Conservation (phyloP, 2,113 vertebrate genomes). For the Saccopteryx leptura region DNA sequence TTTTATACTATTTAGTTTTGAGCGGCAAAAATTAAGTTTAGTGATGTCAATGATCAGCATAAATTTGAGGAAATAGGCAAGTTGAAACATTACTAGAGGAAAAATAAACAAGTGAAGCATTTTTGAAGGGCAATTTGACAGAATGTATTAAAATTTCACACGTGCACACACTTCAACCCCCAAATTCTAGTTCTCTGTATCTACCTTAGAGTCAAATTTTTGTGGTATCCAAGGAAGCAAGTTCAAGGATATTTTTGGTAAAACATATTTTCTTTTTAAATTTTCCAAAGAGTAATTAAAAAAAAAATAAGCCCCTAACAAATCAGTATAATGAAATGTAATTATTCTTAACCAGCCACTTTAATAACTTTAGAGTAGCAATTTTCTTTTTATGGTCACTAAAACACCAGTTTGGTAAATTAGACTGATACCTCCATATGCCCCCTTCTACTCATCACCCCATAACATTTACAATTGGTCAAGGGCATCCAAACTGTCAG, state of each 20-base stretch:
- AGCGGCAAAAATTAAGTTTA: background rate
- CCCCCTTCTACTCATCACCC: background rate
- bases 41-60: background rate
- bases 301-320: background rate
- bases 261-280: slow-evolving; percentile 1
- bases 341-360: background rate
- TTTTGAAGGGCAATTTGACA: background rate
- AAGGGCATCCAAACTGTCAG: background rate
- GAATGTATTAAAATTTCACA: background rate
- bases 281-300: background rate
- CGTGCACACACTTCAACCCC: background rate
- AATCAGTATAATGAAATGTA: slow-evolving; percentile 32
- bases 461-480: background rate
- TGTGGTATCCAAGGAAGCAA: background rate
- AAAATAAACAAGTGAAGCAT: background rate
- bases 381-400: background rate
- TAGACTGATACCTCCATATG: background rate
- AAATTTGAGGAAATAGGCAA: background rate
- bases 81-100: background rate
- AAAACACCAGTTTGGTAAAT: background rate
- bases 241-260: background rate
- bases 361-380: background rate
- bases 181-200: background rate
- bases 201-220: background rate
- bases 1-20: no score